Evolutionary conservation across 53 echinoderm and acorn worm species (phyloP), one percentile per base, ranked within the genome.

Genomic region (Luidia sarsii): DNA sequence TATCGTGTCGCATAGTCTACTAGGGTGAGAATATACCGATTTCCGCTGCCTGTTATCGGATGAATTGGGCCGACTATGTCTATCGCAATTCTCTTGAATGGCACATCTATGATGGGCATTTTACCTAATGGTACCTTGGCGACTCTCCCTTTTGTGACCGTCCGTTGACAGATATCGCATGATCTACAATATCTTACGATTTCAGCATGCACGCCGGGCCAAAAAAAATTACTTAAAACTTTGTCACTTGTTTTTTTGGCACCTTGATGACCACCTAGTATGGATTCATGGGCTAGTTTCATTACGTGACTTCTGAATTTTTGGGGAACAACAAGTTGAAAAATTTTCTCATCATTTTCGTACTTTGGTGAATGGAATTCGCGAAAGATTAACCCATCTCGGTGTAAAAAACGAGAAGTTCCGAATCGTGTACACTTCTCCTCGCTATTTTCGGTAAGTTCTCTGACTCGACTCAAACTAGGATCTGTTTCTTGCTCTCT

Each of bases 11-110:
- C 85, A 65, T 77, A 85, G 43, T 85, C 85, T 10, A 85, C 51
- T 19, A 85, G 16, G 6, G 77, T 79, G 0, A 85, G 65, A 34
- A 79, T 85, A 50, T 16, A 86, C 4, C 87, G 64, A 60, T 86
- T 80, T 3, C 69, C 32, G n/a, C 70, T 18, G 3, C 77, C 70
- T 13, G 87, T 68, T 27, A 49, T 45, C 20, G 87, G 87, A 36
- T 80, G 80, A 19, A 86, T 80, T 21, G 87, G 87, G 9, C 80
- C 87, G 4, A 86, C 87, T 33, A 80, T 67, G 68, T 86, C 87
- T 7, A 86, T 39, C 16, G 67, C 87, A 56, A 86, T 39, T 25
- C 87, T 55, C 48, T 80, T 16, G 48, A 87, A 87, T 15, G 87
- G 82, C 30, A 48, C 4, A 1, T 87, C 71, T 38, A 87, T 87